Percentiles rank a stretch among this genome's conserved stretches.
Evolutionary conservation across 2,888 invertebrate genomes (phyloP).

Genomic region (Fragum fragum): DNA sequence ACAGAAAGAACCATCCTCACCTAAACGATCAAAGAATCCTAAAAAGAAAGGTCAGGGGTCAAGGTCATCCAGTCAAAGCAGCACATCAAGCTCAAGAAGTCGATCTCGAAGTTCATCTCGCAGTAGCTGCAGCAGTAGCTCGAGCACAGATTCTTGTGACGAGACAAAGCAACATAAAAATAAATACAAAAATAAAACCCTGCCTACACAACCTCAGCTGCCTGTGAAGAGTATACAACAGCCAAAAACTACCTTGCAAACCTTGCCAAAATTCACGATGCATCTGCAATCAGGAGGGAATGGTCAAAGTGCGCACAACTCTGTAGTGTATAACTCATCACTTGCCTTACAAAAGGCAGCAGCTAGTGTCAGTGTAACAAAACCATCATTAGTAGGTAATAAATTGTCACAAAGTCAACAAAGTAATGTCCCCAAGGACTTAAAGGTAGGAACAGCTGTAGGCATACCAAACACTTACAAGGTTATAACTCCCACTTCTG

Average conservation of each 20-base stretch:
- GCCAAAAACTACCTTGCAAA: slow-evolving; percentile 27
- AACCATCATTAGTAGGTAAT: neutral
- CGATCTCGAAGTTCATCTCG: slow-evolving; percentile 63
- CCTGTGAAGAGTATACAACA: slow-evolving; percentile 14
- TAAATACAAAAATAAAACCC: slow-evolving; percentile 52
- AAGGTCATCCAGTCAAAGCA: slow-evolving; percentile 45
- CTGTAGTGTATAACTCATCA: slow-evolving; percentile 48
- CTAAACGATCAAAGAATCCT: slow-evolving; percentile 15
- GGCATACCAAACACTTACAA: slow-evolving; percentile 1
- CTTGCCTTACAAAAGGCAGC: slow-evolving; percentile 11
- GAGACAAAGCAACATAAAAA: slow-evolving; percentile 32
- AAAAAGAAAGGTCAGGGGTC: slow-evolving; percentile 7
- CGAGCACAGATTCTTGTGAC: slow-evolving; percentile 65
- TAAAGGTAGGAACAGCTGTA: neutral
- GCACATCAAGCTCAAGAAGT: slow-evolving; percentile 49
- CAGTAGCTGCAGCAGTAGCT: slow-evolving; percentile 69
- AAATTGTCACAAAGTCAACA: neutral
- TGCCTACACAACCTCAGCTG: slow-evolving; percentile 54
- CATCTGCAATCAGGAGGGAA: slow-evolving; percentile 41
- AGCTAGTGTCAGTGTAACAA: neutral
- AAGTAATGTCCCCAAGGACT: neutral
- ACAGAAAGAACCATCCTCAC: neutral
- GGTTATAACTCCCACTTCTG: neutral
- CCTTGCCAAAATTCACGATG: slow-evolving; percentile 56
- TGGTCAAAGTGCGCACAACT: slow-evolving; percentile 37